A percentile compares a stretch with the other conserved stretches of the same genome.
Conservation (phyloP, 2,888 invertebrate species). For the Drosophila longiperda region DNA sequence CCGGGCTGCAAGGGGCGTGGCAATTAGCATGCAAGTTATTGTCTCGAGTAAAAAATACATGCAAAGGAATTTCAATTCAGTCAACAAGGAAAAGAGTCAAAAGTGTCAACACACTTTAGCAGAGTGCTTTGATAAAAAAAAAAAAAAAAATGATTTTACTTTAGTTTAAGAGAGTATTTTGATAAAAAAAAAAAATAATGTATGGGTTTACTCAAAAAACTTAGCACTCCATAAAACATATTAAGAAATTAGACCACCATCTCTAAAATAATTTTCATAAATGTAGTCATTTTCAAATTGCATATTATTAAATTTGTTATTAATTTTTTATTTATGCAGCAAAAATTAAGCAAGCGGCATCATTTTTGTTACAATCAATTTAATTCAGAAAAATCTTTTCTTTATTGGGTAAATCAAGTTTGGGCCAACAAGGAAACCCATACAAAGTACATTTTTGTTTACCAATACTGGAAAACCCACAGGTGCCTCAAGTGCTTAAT, state of each 20-base stretch:
- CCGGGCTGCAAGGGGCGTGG: not conserved
- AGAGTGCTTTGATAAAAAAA: not conserved
- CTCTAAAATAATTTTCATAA: not conserved
- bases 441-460: constrained; percentile 62
- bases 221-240: not conserved
- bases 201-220: not conserved
- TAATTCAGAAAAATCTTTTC: not conserved
- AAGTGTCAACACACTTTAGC: not conserved
- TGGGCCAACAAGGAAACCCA: constrained; percentile 37
- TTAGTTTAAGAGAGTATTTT: not conserved
- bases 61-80: not conserved
- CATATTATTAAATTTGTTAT: not conserved
- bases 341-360: not conserved
- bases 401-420: constrained; percentile 10
- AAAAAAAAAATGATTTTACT: not conserved
- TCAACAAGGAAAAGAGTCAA: not conserved
- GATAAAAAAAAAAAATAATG: not conserved
- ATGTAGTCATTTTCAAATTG: not conserved
- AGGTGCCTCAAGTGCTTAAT: constrained; percentile 39
- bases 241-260: not conserved
- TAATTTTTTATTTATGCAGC: not conserved
- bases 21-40: constrained; percentile 3
- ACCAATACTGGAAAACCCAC: constrained; percentile 39
- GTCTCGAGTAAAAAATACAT: not conserved
- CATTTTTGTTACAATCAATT: not conserved